Evolutionary conservation across 2,888 invertebrate genomes (phyloP).

Genomic region (Trachelus stipa): DNA sequence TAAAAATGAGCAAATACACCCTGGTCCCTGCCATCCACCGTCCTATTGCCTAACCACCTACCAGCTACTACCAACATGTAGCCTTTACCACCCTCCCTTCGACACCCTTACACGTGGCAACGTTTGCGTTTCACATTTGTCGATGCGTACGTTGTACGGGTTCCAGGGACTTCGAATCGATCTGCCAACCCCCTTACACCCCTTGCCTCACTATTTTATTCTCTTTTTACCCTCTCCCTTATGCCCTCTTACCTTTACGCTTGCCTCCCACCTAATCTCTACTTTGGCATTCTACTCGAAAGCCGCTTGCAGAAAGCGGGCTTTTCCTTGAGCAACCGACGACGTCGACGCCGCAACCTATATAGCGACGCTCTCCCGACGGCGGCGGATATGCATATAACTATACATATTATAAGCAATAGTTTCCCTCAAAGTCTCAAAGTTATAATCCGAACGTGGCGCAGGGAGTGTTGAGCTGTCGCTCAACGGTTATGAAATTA

Average conservation of each 20-base stretch:
- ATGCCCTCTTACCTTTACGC: neutral
- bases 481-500: conserved; percentile 41
- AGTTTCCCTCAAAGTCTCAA: conserved; percentile 22
- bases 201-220: neutral
- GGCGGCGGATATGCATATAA: neutral
- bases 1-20: conserved; percentile 30
- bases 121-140: conserved; percentile 1
- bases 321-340: neutral
- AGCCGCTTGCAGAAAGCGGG: neutral
- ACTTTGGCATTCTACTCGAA: neutral
- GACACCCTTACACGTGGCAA: neutral
- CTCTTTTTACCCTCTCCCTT: neutral
- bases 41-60: neutral
- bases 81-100: neutral
- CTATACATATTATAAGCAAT: conserved; percentile 15
- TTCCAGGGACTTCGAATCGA: conserved; percentile 1
- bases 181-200: neutral
- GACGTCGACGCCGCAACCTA: conserved; percentile 7
- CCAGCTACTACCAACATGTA: neutral
- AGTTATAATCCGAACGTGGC: conserved; percentile 29
- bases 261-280: neutral
- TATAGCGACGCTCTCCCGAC: conserved; percentile 3
- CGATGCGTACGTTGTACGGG: conserved; percentile 6
- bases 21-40: neutral
- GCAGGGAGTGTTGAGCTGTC: conserved; percentile 28